These are phyloP conservation scores for Argyresthia goedartella DNA, from an alignment of 2,888 invertebrate genomes.

Conservation along the genomic window DNA sequence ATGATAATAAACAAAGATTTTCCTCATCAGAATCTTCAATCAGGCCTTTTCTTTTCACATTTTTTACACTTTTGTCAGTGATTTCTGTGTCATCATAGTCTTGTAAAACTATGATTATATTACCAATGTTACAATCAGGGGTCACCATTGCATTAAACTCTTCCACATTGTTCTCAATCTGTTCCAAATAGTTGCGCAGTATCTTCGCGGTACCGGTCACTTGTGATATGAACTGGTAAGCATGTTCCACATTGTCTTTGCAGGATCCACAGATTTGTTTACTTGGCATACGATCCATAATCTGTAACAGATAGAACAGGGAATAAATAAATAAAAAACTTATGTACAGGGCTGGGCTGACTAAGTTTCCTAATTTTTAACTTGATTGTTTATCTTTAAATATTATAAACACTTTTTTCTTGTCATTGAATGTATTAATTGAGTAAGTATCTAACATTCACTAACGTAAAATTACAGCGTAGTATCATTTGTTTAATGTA, in stretches of 20 bases:
- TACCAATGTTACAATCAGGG: neutral
- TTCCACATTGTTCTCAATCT: neutral
- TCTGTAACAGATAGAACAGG: neutral
- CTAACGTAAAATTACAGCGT: too few relatives aligned
- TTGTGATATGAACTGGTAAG: neutral
- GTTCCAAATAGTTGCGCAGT: neutral
- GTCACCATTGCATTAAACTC: neutral
- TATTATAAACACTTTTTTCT: too few relatives aligned
- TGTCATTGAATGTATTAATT: too few relatives aligned
- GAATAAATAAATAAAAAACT: neutral
- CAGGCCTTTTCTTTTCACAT: neutral
- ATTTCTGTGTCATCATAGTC: neutral
- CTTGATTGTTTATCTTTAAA: too few relatives aligned
- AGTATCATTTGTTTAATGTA: too few relatives aligned
- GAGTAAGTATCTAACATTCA: too few relatives aligned
- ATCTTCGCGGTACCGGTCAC: neutral
- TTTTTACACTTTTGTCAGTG: neutral
- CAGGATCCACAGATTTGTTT: neutral
- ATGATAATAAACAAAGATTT: too few relatives aligned
- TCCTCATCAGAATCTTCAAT: neutral
- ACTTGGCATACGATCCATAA: neutral
- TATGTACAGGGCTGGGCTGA: too few relatives aligned
- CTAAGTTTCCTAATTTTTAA: too few relatives aligned
- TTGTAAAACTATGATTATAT: neutral
- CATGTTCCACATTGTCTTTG: neutral